Conservation (phyloP, 2,888 invertebrate genomes). For the Hypolimnas misippus region DNA sequence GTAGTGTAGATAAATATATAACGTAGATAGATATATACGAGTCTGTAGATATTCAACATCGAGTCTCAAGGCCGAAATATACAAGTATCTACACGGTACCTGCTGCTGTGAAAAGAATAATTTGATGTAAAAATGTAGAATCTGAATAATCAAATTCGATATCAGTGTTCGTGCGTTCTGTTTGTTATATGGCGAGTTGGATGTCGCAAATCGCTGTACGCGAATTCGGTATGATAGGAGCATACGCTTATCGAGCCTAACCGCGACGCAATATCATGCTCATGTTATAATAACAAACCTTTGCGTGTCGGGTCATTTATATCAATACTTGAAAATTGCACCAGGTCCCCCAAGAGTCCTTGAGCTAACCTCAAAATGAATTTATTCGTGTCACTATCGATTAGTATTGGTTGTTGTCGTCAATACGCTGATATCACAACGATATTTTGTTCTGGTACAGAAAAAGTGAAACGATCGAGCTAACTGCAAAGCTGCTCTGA, state of each 20-base stretch:
- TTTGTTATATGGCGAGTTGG: conserved; percentile 35
- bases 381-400: conserved; percentile 43
- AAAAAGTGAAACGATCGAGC: conserved; percentile 78
- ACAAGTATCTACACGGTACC: conserved; percentile 64
- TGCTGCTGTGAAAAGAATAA: conserved; percentile 64
- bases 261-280: conserved; percentile 60
- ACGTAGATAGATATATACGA: conserved; percentile 62
- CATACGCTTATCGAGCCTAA: conserved; percentile 54
- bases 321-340: conserved; percentile 36
- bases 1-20: conserved; percentile 74
- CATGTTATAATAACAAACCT: conserved; percentile 46
- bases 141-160: conserved; percentile 50
- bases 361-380: conserved; percentile 71
- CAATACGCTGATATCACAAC: conserved; percentile 30
- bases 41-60: conserved; percentile 79
- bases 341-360: conserved; percentile 45
- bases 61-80: conserved; percentile 83
- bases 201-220: conserved; percentile 38
- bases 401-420: conserved; percentile 29
- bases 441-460: conserved; percentile 44
- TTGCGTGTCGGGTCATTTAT: conserved; percentile 37
- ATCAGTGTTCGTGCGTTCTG: conserved; percentile 40
- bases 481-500: conserved; percentile 79
- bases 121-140: conserved; percentile 58
- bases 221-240: conserved; percentile 46